Conservation (phyloP, 2,113 vertebrate genomes). For the Scolopax mira region DNA sequence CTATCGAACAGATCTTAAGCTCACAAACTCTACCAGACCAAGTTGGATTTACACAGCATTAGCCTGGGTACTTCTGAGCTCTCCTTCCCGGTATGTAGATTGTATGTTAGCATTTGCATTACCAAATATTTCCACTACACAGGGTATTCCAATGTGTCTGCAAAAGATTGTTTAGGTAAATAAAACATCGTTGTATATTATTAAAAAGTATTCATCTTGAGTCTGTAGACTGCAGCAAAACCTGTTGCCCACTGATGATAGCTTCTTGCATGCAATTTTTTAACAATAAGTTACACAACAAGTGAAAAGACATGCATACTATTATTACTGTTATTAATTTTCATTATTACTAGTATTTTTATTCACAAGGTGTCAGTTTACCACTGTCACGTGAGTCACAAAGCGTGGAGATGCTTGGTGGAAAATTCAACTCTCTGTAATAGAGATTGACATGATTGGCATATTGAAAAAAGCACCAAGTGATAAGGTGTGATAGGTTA, state of each 20-base stretch:
- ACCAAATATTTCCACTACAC: neutral
- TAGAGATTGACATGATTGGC: neutral
- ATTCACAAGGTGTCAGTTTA: neutral
- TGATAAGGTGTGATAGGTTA: neutral
- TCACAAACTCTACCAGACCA: neutral
- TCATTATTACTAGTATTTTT: neutral
- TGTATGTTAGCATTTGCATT: neutral
- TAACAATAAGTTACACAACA: neutral
- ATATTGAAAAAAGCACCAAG: neutral
- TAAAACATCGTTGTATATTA: neutral
- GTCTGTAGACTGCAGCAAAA: neutral
- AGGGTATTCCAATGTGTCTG: neutral
- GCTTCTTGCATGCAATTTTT: neutral
- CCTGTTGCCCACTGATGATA: neutral
- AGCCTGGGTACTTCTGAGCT: neutral
- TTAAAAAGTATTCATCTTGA: neutral
- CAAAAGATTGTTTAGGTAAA: neutral
- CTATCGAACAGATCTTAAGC: neutral
- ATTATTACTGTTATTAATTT: neutral
- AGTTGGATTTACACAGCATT: neutral
- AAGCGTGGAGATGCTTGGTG: neutral
- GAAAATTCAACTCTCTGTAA: neutral
- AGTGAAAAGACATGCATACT: neutral
- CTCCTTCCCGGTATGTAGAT: neutral
- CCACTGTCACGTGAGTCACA: neutral